Evolutionary conservation across 2,113 vertebrate genomes (phyloP).

Genomic region (Hippocampus abdominalis): DNA sequence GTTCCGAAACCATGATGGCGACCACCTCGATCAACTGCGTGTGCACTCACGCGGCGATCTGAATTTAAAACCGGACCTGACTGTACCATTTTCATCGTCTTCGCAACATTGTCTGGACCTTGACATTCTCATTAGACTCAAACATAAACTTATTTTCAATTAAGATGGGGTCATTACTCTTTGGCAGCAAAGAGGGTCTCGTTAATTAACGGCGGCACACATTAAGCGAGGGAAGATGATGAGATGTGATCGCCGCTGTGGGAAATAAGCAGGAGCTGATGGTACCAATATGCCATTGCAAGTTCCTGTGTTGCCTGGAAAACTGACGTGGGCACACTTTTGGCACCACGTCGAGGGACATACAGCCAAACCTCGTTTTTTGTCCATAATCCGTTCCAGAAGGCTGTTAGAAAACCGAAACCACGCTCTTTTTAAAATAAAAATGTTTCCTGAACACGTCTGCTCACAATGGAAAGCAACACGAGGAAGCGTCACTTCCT

Average conservation of each 20-base stretch:
- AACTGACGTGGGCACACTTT: background rate
- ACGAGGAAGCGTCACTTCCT: too few species aligned
- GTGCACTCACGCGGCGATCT: constrained; percentile 6
- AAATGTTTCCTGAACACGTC: too few species aligned
- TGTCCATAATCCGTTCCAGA: too few species aligned
- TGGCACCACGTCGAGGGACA: background rate
- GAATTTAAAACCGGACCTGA: constrained; percentile 26
- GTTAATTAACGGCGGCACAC: constrained; percentile 44
- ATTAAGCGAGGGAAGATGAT: constrained; percentile 34
- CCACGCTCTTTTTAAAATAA: too few species aligned
- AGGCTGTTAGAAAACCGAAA: too few species aligned
- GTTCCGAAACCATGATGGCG: too few species aligned
- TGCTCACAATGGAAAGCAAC: too few species aligned
- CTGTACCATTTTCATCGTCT: constrained; percentile 28
- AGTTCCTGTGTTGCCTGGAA: background rate
- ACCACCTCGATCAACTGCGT: too few species aligned
- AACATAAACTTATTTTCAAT: constrained; percentile 56
- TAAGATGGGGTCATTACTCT: constrained; percentile 45
- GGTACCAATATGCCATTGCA: constrained; percentile 2
- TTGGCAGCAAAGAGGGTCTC: constrained; percentile 48
- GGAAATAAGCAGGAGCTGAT: constrained; percentile 22
- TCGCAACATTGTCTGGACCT: constrained; percentile 43
- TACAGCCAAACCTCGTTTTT: too few species aligned
- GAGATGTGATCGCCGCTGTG: constrained; percentile 40
- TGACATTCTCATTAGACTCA: constrained; percentile 48